phyloP scores from a whole-genome alignment of 2,113 vertebrate species.

The Hyla sarda region DNA sequence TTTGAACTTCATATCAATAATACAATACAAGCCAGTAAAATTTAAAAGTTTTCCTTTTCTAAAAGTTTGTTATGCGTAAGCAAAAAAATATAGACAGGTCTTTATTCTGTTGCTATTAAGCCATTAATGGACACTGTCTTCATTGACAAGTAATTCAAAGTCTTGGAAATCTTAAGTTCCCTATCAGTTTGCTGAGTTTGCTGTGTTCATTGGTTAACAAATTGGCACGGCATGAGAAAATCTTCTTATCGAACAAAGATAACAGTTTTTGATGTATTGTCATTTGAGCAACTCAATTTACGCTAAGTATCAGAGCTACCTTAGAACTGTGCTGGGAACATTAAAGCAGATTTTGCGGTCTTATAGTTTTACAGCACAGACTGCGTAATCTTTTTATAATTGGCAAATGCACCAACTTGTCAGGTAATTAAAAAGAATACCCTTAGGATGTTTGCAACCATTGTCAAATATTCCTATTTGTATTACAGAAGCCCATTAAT shows the following conservation, averaged over 20 bases:
- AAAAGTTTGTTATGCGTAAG: slow-evolving; percentile 12
- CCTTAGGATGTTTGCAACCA: slow-evolving; percentile 62
- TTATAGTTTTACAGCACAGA: slow-evolving; percentile 61
- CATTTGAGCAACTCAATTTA: slow-evolving; percentile 74
- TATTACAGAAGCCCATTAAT: slow-evolving; percentile 59
- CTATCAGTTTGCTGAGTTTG: slow-evolving; percentile 70
- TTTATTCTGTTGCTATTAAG: slow-evolving; percentile 19
- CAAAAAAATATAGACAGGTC: slow-evolving; percentile 2
- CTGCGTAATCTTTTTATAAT: slow-evolving; percentile 60
- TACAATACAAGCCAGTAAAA: neutral
- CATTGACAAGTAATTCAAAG: slow-evolving; percentile 61
- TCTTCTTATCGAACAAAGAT: slow-evolving; percentile 69
- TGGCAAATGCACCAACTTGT: slow-evolving; percentile 62
- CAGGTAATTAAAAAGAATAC: slow-evolving; percentile 66
- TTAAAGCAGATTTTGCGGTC: slow-evolving; percentile 71
- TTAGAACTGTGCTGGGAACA: slow-evolving; percentile 67
- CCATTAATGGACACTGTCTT: slow-evolving; percentile 58
- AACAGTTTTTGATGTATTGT: slow-evolving; percentile 73
- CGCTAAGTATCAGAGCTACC: slow-evolving; percentile 68
- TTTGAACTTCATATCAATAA: neutral
- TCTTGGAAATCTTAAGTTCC: slow-evolving; percentile 65
- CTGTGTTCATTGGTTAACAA: slow-evolving; percentile 68
- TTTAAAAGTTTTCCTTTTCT: slow-evolving; percentile 8
- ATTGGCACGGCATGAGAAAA: slow-evolving; percentile 66
- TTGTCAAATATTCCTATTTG: slow-evolving; percentile 61